These are phyloP conservation scores for Prionailurus viverrinus DNA, from an alignment of 2,113 vertebrate species.

Conservation along the genomic window DNA sequence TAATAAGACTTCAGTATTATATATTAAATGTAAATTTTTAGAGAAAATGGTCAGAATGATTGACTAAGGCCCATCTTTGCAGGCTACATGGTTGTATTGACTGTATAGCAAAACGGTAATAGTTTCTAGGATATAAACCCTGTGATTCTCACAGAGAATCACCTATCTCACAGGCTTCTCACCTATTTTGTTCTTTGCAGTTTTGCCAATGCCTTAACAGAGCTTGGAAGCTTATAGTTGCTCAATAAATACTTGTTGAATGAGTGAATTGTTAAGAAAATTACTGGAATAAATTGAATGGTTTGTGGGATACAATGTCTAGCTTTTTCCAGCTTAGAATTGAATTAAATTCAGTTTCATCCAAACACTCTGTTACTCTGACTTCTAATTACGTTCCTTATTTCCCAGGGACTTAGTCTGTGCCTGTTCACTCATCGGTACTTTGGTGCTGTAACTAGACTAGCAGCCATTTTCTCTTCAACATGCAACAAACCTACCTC, in stretches of 20 bases:
- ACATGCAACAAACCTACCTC: slow-evolving; percentile 39
- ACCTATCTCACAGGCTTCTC: not conserved
- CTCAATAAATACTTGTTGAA: slow-evolving; percentile 15
- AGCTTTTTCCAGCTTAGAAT: not conserved
- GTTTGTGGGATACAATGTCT: not conserved
- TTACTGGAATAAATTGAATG: not conserved
- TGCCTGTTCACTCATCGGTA: not conserved
- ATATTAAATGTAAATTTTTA: not conserved
- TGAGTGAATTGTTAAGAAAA: slow-evolving; percentile 34
- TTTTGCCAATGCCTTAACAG: not conserved
- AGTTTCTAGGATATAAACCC: not conserved
- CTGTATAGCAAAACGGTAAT: not conserved
- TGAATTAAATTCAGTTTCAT: slow-evolving; percentile 11
- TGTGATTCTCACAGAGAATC: not conserved
- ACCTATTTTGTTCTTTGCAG: not conserved
- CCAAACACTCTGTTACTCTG: not conserved
- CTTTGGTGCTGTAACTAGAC: not conserved
- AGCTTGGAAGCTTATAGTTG: not conserved
- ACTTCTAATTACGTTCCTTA: not conserved
- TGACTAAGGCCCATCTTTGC: not conserved
- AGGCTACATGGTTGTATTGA: not conserved
- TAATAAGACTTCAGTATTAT: not conserved
- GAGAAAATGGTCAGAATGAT: slow-evolving; percentile 1
- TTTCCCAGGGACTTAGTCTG: not conserved
- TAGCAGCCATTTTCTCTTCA: slow-evolving; percentile 55